Conservation (phyloP, 2,888 invertebrate genomes). For the Meghimatium bilineatum region DNA sequence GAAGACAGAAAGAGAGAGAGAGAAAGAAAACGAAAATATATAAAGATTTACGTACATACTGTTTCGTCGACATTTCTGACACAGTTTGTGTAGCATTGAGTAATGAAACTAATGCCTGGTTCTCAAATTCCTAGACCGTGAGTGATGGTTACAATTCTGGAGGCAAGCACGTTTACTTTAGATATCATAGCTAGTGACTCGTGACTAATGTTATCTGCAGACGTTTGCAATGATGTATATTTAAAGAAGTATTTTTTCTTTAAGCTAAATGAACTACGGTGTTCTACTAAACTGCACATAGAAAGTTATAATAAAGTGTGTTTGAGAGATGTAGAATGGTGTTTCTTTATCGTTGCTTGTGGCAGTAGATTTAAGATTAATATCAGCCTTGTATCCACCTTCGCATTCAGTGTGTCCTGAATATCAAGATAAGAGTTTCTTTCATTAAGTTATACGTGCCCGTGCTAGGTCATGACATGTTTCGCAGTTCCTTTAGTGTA, state of each 20-base stretch:
- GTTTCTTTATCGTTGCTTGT: too few species aligned
- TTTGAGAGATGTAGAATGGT: too few species aligned
- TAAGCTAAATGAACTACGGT: too few species aligned
- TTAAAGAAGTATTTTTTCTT: too few species aligned
- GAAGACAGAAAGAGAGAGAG: neutral
- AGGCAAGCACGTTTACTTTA: neutral
- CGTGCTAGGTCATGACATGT: neutral
- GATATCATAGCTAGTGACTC: neutral
- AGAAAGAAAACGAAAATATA: neutral
- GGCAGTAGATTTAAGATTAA: too few species aligned
- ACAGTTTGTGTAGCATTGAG: neutral
- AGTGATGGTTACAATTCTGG: neutral
- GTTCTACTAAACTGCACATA: too few species aligned
- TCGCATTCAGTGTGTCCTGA: neutral
- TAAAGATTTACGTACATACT: neutral
- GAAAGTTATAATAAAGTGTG: too few species aligned
- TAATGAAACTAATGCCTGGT: neutral
- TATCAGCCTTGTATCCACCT: neutral
- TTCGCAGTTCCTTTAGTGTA: neutral
- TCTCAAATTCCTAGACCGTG: neutral
- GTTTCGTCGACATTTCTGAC: neutral
- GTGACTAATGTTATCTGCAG: neutral
- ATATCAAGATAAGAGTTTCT: neutral
- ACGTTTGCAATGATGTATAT: too few species aligned
- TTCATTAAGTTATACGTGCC: neutral